phyloP scores from a whole-genome alignment of 2,797 vertebrate species.

The Urophycis tenuis region DNA sequence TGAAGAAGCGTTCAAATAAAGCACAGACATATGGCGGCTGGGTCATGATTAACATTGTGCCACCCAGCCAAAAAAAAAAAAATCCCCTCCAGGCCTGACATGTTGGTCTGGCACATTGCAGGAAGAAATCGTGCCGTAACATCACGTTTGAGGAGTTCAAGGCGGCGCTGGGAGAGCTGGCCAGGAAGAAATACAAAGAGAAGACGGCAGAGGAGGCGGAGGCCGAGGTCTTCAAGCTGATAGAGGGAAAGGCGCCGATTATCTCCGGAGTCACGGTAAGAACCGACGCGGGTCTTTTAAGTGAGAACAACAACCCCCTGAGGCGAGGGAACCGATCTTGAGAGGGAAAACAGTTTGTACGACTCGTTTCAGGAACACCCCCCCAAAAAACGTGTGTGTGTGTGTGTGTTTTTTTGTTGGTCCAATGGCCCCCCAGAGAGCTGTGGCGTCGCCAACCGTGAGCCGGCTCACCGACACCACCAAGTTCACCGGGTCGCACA shows the following conservation, averaged over 20 bases:
- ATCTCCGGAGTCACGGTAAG: slow-evolving; percentile 80
- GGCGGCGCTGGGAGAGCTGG: slow-evolving; percentile 82
- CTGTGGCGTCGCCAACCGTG: slow-evolving; percentile 69
- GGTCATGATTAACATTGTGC: background rate
- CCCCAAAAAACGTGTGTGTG: no score
- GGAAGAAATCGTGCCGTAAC: slow-evolving; percentile 86
- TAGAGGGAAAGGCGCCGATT: slow-evolving; percentile 85
- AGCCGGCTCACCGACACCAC: slow-evolving; percentile 88
- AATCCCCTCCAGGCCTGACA: background rate
- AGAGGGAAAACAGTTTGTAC: no score
- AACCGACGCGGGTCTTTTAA: background rate
- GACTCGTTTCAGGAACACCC: background rate
- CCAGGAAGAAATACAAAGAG: slow-evolving; percentile 86
- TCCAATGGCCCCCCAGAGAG: slow-evolving; percentile 45
- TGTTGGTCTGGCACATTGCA: slow-evolving; percentile 45
- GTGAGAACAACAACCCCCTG: no score
- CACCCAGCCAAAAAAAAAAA: background rate
- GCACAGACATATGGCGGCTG: background rate
- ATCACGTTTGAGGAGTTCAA: slow-evolving; percentile 93
- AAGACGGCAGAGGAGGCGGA: slow-evolving; percentile 84
- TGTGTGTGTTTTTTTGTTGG: background rate
- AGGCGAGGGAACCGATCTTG: no score
- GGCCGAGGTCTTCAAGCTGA: slow-evolving; percentile 81
- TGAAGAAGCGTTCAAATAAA: background rate
- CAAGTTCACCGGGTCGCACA: slow-evolving; percentile 95